Conservation (phyloP, 1,140 invertebrate genomes). For the Papilio aristodemus region DNA sequence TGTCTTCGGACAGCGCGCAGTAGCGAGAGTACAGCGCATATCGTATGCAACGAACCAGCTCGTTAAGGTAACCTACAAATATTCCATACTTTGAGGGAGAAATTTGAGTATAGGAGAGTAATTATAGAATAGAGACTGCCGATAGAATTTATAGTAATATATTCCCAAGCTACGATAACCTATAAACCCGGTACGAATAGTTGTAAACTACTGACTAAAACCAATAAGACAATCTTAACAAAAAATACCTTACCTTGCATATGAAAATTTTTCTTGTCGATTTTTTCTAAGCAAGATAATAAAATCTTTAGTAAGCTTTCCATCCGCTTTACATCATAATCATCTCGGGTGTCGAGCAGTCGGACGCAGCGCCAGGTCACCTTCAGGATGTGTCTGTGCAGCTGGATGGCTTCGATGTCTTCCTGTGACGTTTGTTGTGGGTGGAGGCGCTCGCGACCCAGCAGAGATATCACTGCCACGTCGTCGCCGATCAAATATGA, state of each 20-base stretch:
- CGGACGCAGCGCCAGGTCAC: constrained; percentile 58
- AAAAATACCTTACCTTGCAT: constrained; percentile 64
- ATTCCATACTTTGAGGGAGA: neutral
- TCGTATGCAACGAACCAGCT: constrained; percentile 63
- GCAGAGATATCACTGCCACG: constrained; percentile 54
- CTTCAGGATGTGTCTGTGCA: constrained; percentile 66
- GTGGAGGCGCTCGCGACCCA: constrained; percentile 59
- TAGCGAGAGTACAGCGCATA: constrained; percentile 59
- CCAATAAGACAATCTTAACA: constrained; percentile 1
- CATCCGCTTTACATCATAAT: constrained; percentile 56
- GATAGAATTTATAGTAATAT: no score
- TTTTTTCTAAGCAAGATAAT: constrained; percentile 61
- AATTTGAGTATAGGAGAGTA: no score
- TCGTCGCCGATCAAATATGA: constrained; percentile 63
- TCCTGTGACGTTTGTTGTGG: constrained; percentile 62
- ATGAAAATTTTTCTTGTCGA: constrained; percentile 76
- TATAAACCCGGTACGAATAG: no score
- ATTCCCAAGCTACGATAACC: no score
- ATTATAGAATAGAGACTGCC: no score
- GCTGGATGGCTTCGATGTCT: constrained; percentile 60
- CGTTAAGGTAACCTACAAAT: constrained; percentile 69
- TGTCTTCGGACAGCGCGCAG: constrained; percentile 61
- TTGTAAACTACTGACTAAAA: no score
- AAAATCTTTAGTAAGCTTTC: constrained; percentile 71
- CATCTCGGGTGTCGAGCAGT: constrained; percentile 46